These are phyloP conservation scores for Morpho achilles DNA, from an alignment of 2,888 invertebrate species.

Conservation along the genomic window DNA sequence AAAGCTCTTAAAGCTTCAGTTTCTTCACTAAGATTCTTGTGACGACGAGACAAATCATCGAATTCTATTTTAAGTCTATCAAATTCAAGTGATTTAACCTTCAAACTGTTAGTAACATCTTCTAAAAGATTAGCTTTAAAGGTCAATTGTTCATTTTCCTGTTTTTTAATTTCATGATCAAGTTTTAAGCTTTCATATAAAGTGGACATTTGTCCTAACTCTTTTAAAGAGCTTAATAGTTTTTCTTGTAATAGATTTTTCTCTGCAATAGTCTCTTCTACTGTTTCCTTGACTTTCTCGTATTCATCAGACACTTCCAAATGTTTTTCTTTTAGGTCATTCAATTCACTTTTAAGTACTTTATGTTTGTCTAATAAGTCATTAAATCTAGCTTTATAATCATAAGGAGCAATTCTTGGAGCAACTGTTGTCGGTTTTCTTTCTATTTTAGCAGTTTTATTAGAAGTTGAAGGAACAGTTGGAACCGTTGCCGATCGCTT, in stretches of 20 bases:
- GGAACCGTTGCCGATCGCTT: slow-evolving; percentile 62
- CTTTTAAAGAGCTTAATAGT: slow-evolving; percentile 50
- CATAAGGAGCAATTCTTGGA: slow-evolving; percentile 81
- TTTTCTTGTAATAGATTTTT: slow-evolving; percentile 60
- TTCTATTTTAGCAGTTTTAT: slow-evolving; percentile 57
- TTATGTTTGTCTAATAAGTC: slow-evolving; percentile 81
- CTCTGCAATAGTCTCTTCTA: slow-evolving; percentile 49
- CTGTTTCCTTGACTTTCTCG: slow-evolving; percentile 67
- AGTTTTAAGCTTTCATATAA: slow-evolving; percentile 60
- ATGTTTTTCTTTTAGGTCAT: slow-evolving; percentile 70
- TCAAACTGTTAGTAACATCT: slow-evolving; percentile 60
- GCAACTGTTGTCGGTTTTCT: slow-evolving; percentile 57
- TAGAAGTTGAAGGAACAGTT: slow-evolving; percentile 41
- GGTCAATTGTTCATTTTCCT: slow-evolving; percentile 62
- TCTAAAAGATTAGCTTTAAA: slow-evolving; percentile 61
- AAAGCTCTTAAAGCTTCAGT: slow-evolving; percentile 62
- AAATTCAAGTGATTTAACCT: slow-evolving; percentile 57
- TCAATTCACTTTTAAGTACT: slow-evolving; percentile 71
- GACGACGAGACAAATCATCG: slow-evolving; percentile 54
- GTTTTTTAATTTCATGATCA: slow-evolving; percentile 62
- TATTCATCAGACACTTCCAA: slow-evolving; percentile 72
- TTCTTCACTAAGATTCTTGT: slow-evolving; percentile 64
- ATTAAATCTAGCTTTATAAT: slow-evolving; percentile 82
- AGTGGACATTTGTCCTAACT: slow-evolving; percentile 52
- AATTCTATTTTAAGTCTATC: slow-evolving; percentile 57